Evolutionary conservation across 2,797 vertebrate species (phyloP), one percentile per base, ranked within the genome.

Genomic region (Lophotriccus pileatus): DNA sequence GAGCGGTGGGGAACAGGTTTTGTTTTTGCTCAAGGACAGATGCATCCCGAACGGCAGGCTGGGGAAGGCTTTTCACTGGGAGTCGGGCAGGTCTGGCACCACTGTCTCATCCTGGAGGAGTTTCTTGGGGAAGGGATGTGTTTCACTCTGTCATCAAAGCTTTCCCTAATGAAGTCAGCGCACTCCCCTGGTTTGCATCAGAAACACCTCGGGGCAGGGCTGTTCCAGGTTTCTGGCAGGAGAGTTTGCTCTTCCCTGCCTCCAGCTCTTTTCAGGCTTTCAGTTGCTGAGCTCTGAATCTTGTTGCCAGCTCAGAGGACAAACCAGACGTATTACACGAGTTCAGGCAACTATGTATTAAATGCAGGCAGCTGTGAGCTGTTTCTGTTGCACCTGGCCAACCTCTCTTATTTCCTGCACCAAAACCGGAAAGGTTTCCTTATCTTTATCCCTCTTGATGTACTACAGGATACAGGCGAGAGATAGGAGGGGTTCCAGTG

Each of bases 301-400:
- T 59, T 19, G 5, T 8, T 81, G 59, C 30, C 36, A 32, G 11
- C n/a, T 21, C 69, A 67, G 52, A 37, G 46, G 39, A 73, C 30
- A 22, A 91, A 67, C 18, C 2, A 25, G 41, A 12, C 0, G 0
- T 9, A 60, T 46, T 53, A 32, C 13, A 9, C 1, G 4, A 20
- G 6, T 82, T 87, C 49, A 43, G 27, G n/a, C 14, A 30, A 4
- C 37, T 50, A 5, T 4, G 5, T 32, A 9, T 44, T 75, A 28
- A 81, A 32, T 5, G 11, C 5, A 68, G 46, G 44, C 4, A 7
- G 10, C 19, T 10, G 14, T 12, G 39, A 53, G 41, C 19, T 60
- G n/a, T 12, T 39, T n/a, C 44, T 60, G 22, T 14, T 50, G 37
- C 36, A 21, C 34, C 47, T 53, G 37, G 24, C 6, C 52, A 58